A percentile compares a stretch with the other conserved stretches of the same genome.
Evolutionary conservation across 1,140 invertebrate genomes (phyloP).

Genomic region (Diorhabda carinulata): DNA sequence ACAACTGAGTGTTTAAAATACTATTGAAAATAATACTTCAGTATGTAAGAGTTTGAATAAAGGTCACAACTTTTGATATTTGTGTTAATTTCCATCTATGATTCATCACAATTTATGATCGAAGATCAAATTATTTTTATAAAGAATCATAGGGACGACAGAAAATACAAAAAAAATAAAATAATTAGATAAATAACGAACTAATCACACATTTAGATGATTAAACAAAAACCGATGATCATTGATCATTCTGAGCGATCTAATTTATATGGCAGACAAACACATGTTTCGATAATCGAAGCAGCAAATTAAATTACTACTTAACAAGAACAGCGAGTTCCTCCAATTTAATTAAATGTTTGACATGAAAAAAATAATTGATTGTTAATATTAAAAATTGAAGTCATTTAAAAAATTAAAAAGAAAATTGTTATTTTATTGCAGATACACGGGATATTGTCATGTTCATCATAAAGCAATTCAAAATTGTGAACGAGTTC

Average conservation of each 20-base stretch:
- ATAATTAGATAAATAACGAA: too few species aligned
- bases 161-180: too few species aligned
- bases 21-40: too few species aligned
- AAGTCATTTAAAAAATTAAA: not conserved
- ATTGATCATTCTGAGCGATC: not conserved
- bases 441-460: not conserved
- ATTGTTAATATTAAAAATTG: not conserved
- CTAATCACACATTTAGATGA: not conserved
- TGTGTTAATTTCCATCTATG: too few species aligned
- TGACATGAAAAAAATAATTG: not conserved
- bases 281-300: not conserved
- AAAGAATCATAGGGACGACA: too few species aligned
- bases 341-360: not conserved
- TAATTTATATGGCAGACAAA: constrained; percentile 1
- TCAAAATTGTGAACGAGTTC: not conserved
- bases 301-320: constrained; percentile 1
- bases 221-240: not conserved
- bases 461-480: not conserved
- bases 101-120: too few species aligned
- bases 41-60: too few species aligned
- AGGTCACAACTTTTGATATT: too few species aligned
- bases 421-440: not conserved
- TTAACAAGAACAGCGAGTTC: not conserved
- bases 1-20: too few species aligned
- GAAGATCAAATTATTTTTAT: too few species aligned